Conservation (phyloP, 2,797 vertebrate species). For the Myiotriccus ornatus region DNA sequence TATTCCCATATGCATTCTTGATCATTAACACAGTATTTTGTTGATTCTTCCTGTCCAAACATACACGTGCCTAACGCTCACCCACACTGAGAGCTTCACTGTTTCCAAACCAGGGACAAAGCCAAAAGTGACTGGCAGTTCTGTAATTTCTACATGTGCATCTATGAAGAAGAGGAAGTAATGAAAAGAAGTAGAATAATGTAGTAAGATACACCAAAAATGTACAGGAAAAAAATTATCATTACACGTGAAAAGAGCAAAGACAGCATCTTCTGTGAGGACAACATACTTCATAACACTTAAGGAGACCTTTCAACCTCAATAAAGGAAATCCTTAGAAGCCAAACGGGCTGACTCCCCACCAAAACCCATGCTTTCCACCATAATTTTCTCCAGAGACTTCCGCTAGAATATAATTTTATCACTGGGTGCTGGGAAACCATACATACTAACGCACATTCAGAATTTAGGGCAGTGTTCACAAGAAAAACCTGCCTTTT, state of each 20-base stretch:
- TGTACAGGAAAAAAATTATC: neutral
- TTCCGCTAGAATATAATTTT: neutral
- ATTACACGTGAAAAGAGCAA: neutral
- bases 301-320: neutral
- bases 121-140: neutral
- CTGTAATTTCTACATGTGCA: neutral
- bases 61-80: neutral
- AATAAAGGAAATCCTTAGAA: neutral
- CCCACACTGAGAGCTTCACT: neutral
- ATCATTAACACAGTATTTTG: neutral
- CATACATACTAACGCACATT: neutral
- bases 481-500: conserved; percentile 1
- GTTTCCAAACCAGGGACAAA: neutral
- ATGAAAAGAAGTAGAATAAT: neutral
- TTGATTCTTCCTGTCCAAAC: neutral
- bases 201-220: neutral
- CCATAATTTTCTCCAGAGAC: neutral
- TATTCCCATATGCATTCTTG: neutral
- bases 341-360: neutral
- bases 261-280: neutral
- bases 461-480: neutral
- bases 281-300: neutral
- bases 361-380: neutral
- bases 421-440: neutral
- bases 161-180: neutral